phyloP scores from a whole-genome alignment of 2,113 vertebrate species.

The Cariama cristata region DNA sequence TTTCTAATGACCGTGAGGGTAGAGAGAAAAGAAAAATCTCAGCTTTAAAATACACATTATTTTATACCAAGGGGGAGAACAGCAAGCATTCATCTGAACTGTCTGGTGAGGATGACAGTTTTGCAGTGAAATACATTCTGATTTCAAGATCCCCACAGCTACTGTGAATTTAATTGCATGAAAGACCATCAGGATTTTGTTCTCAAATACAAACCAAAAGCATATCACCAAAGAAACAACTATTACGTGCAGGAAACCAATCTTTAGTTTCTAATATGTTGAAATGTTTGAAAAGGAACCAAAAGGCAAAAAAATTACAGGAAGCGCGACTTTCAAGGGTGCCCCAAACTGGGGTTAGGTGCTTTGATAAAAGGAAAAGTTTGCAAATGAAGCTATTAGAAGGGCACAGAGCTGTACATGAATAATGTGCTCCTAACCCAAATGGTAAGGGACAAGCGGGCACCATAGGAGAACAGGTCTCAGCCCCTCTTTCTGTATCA shows the following conservation, averaged over 20 bases:
- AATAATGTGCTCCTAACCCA: not conserved
- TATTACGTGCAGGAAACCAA: not conserved
- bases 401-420: not conserved
- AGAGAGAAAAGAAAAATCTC: slow-evolving; percentile 1
- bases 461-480: not conserved
- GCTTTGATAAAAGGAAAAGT: not conserved
- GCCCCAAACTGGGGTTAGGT: not conserved
- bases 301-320: not conserved
- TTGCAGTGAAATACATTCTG: not conserved
- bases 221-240: not conserved
- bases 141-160: slow-evolving; percentile 50
- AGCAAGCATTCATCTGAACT: not conserved
- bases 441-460: not conserved
- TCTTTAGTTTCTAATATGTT: not conserved
- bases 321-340: not conserved
- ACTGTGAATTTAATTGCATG: slow-evolving; percentile 38
- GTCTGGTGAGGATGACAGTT: not conserved
- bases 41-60: slow-evolving; percentile 1
- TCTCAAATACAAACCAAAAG: slow-evolving; percentile 33
- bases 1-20: not conserved
- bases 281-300: slow-evolving; percentile 54
- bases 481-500: not conserved
- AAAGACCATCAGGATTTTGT: slow-evolving; percentile 46
- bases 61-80: slow-evolving; percentile 13
- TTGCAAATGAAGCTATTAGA: not conserved